phyloP scores from a whole-genome alignment of 2,797 vertebrate species.

The Poecilia picta region DNA sequence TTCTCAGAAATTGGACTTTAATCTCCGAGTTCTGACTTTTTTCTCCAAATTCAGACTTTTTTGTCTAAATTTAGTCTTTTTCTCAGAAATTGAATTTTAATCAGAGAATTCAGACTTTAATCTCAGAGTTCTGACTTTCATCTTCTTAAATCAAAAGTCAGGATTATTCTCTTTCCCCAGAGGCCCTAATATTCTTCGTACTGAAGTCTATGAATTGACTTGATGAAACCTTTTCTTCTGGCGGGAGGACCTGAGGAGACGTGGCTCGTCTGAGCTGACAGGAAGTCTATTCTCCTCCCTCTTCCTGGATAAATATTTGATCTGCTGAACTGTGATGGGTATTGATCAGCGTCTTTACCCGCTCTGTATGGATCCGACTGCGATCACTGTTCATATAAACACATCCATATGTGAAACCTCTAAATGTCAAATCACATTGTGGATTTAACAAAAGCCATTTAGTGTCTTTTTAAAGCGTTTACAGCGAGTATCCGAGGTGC shows the following conservation, averaged over 20 bases:
- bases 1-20: too few species aligned
- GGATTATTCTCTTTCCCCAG: too few species aligned
- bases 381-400: slow-evolving; percentile 66
- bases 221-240: background rate
- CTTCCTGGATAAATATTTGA: slow-evolving; percentile 77
- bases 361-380: slow-evolving; percentile 81
- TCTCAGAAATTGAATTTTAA: too few species aligned
- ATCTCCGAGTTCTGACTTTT: too few species aligned
- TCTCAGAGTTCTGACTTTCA: too few species aligned
- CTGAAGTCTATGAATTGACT: background rate
- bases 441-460: slow-evolving; percentile 54
- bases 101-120: too few species aligned
- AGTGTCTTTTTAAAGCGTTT: slow-evolving; percentile 25
- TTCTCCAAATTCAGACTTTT: too few species aligned
- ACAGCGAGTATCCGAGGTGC: slow-evolving; percentile 15
- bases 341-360: slow-evolving; percentile 87
- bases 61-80: too few species aligned
- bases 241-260: slow-evolving; percentile 14
- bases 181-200: too few species aligned
- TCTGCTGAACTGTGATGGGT: slow-evolving; percentile 79
- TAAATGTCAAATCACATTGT: slow-evolving; percentile 49
- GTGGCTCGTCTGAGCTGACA: slow-evolving; percentile 30
- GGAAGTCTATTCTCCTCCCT: slow-evolving; percentile 48
- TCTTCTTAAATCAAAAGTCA: too few species aligned
- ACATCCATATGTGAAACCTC: slow-evolving; percentile 27